Percentiles rank a stretch among this genome's conserved stretches.
These are phyloP conservation scores for Spatulosminthurus flaviceps DNA, from an alignment of 2,888 invertebrate genomes.

Conservation along the genomic window DNA sequence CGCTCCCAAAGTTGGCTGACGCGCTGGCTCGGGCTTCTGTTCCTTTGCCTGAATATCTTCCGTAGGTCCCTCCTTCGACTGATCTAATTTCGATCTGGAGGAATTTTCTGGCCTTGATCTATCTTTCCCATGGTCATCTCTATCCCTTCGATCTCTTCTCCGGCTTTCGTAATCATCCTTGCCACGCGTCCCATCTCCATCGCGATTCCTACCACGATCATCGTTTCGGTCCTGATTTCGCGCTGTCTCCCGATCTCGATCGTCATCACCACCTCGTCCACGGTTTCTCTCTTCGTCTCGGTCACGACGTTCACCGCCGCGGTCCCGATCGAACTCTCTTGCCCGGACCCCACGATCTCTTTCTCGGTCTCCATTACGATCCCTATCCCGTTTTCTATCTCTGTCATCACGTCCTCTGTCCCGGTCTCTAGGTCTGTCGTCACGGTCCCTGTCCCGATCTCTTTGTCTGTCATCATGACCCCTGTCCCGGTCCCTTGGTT, in stretches of 20 bases:
- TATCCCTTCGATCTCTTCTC: background rate
- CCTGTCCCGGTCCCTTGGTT: conserved; percentile 51
- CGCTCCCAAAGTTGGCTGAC: conserved; percentile 89
- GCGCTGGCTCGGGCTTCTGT: conserved; percentile 67
- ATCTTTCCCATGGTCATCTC: background rate
- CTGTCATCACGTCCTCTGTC: conserved; percentile 52
- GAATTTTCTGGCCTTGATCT: background rate
- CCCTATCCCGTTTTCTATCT: background rate
- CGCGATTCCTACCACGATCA: conserved; percentile 32
- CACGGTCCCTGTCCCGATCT: conserved; percentile 52
- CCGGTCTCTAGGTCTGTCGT: conserved; percentile 41
- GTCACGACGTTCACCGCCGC: background rate
- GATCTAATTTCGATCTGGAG: no score
- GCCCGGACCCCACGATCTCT: conserved; percentile 6
- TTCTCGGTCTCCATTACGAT: background rate
- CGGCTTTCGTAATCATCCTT: background rate
- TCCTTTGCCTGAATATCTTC: no score
- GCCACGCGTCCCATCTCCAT: background rate
- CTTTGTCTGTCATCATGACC: conserved; percentile 30
- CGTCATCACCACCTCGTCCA: background rate
- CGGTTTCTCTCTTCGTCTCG: conserved; percentile 26
- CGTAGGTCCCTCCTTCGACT: no score
- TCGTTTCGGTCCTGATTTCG: conserved; percentile 5
- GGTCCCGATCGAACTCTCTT: background rate
- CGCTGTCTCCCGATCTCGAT: background rate